Conservation (phyloP, 2,797 vertebrate genomes). For the Oryzias sinensis region DNA sequence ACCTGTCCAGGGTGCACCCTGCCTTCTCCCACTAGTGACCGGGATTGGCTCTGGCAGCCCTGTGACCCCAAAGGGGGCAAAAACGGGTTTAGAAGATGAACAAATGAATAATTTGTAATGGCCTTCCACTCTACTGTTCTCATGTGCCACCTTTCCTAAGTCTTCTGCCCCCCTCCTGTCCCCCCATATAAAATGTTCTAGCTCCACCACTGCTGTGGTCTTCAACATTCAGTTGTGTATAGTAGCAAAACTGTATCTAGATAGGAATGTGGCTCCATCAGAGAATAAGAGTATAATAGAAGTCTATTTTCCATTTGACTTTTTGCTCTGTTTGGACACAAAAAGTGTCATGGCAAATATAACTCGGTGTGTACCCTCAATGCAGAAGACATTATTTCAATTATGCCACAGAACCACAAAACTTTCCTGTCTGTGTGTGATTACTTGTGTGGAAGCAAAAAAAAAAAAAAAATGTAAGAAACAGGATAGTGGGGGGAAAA, state of each 20-base stretch:
- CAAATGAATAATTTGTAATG: too few species aligned
- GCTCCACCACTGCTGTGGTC: too few species aligned
- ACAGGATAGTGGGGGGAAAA: conserved; percentile 34
- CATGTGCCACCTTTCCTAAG: too few species aligned
- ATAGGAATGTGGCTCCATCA: background rate
- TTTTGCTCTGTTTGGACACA: conserved; percentile 51
- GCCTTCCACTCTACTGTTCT: too few species aligned
- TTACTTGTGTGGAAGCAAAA: conserved; percentile 29
- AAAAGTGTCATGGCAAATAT: conserved; percentile 64
- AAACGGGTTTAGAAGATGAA: too few species aligned
- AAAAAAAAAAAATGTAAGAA: conserved; percentile 18
- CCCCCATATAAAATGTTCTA: too few species aligned
- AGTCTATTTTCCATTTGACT: conserved; percentile 43
- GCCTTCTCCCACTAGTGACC: too few species aligned
- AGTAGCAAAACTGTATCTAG: background rate
- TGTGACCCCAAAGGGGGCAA: too few species aligned
- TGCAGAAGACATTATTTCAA: conserved; percentile 56
- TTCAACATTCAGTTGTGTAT: background rate
- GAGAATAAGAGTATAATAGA: background rate
- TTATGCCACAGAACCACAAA: conserved; percentile 49
- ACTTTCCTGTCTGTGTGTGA: conserved; percentile 22
- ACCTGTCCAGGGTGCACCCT: too few species aligned
- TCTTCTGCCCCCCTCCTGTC: too few species aligned
- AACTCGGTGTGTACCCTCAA: conserved; percentile 58
- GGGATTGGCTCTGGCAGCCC: too few species aligned